Conservation (phyloP, 1,140 invertebrate genomes). For the Artemia franciscana region DNA sequence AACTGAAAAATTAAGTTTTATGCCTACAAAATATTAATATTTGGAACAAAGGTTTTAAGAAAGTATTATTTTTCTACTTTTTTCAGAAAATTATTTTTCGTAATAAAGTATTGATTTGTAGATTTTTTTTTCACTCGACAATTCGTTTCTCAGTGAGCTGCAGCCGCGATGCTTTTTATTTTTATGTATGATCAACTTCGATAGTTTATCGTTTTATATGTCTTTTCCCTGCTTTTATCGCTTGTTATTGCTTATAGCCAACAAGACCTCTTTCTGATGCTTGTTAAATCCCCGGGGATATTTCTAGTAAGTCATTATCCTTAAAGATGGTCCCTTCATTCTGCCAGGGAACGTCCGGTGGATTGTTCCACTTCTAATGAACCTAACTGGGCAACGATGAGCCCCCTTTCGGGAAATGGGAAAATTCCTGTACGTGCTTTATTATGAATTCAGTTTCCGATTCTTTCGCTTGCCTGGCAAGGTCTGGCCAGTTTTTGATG, state of each 20-base stretch:
- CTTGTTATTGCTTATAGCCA: neutral
- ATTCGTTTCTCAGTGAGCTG: too few species aligned
- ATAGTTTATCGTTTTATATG: too few species aligned
- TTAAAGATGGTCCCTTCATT: neutral
- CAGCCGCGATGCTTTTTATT: too few species aligned
- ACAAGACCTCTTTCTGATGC: neutral
- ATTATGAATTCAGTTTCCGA: neutral
- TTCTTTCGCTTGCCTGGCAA: neutral
- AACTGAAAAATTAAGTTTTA: too few species aligned
- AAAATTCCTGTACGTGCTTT: neutral
- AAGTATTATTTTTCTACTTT: too few species aligned
- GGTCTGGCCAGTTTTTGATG: neutral
- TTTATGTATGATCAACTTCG: too few species aligned
- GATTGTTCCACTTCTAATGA: neutral
- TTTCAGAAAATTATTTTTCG: too few species aligned
- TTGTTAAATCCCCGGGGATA: neutral
- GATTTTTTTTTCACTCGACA: too few species aligned
- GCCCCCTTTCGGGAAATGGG: neutral
- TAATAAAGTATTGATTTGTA: too few species aligned
- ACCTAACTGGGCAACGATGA: neutral
- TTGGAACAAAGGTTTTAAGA: too few species aligned
- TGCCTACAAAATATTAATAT: too few species aligned
- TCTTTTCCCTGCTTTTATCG: too few species aligned
- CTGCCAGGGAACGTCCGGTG: neutral
- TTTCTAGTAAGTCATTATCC: neutral